Conservation (phyloP, 2,888 invertebrate genomes). For the Amphipoea lucens region DNA sequence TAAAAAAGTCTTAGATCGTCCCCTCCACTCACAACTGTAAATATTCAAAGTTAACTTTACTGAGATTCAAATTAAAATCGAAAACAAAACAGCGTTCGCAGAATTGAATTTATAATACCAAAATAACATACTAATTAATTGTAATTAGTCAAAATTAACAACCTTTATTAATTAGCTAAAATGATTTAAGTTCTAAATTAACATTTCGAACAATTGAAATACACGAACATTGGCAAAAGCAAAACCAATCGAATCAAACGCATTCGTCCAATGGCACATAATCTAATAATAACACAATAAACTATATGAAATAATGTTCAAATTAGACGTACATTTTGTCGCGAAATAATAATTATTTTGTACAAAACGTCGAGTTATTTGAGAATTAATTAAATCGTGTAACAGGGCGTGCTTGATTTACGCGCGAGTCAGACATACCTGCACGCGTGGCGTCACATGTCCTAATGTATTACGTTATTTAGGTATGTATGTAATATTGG, state of each 20-base stretch:
- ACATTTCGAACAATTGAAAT: conserved; percentile 34
- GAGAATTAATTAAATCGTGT: conserved; percentile 88
- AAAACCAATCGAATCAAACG: conserved; percentile 6
- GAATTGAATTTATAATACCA: conserved; percentile 20
- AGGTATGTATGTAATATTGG: conserved; percentile 53
- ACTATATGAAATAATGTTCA: conserved; percentile 32
- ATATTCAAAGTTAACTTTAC: neutral
- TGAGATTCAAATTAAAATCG: neutral
- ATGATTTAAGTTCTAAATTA: conserved; percentile 29
- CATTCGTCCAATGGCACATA: conserved; percentile 9
- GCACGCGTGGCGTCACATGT: conserved; percentile 83
- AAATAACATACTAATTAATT: conserved; percentile 31
- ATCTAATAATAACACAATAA: conserved; percentile 50
- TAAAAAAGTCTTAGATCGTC: too few species aligned
- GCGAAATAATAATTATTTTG: conserved; percentile 60
- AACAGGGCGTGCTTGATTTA: conserved; percentile 87
- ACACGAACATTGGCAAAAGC: conserved; percentile 2
- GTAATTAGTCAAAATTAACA: conserved; percentile 29
- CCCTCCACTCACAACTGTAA: too few species aligned
- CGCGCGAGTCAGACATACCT: conserved; percentile 78
- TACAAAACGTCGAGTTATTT: conserved; percentile 76
- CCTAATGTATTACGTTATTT: conserved; percentile 83
- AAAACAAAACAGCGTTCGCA: neutral
- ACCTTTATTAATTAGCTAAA: conserved; percentile 34
- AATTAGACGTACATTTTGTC: conserved; percentile 53